These are phyloP conservation scores for Drosophila ananassae DNA, from an alignment of 1,140 invertebrate genomes.

Conservation along the genomic window DNA sequence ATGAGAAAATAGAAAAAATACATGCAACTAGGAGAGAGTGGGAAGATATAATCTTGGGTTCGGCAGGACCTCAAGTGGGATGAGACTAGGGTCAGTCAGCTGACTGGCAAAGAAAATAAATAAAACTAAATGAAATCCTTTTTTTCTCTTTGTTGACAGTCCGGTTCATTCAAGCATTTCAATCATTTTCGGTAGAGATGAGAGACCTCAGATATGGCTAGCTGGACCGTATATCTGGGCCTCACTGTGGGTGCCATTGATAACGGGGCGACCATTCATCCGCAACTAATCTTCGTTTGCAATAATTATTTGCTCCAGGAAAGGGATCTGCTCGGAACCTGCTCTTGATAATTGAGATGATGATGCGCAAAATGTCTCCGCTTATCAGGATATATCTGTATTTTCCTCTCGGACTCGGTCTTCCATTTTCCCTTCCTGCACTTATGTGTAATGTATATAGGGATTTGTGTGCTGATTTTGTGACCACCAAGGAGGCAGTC, in stretches of 20 bases:
- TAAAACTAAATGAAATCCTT: constrained; percentile 50
- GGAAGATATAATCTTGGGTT: constrained; percentile 65
- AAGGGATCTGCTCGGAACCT: constrained; percentile 14
- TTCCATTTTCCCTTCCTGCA: constrained; percentile 24
- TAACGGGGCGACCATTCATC: constrained; percentile 56
- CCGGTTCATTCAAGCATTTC: constrained; percentile 65
- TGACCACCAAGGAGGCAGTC: constrained; percentile 60
- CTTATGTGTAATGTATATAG: constrained; percentile 61
- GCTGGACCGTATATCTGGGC: constrained; percentile 8
- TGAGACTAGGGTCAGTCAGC: constrained; percentile 55
- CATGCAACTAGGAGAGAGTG: constrained; percentile 18
- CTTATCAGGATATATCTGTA: constrained; percentile 55
- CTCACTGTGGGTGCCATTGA: constrained; percentile 63
- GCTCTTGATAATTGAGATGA: constrained; percentile 47
- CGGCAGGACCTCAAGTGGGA: constrained; percentile 66
- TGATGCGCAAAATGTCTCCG: constrained; percentile 66
- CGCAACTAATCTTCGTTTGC: constrained; percentile 74
- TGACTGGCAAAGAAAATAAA: constrained; percentile 54
- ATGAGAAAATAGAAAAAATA: constrained; percentile 17
- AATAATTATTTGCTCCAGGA: constrained; percentile 62
- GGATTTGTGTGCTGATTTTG: constrained; percentile 74
- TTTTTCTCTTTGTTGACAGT: constrained; percentile 64
- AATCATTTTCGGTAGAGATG: constrained; percentile 58
- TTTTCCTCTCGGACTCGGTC: constrained; percentile 23
- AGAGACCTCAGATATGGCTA: constrained; percentile 42